Evolutionary conservation across 1,140 invertebrate species (phyloP).

Genomic region (Orius insidiosus): DNA sequence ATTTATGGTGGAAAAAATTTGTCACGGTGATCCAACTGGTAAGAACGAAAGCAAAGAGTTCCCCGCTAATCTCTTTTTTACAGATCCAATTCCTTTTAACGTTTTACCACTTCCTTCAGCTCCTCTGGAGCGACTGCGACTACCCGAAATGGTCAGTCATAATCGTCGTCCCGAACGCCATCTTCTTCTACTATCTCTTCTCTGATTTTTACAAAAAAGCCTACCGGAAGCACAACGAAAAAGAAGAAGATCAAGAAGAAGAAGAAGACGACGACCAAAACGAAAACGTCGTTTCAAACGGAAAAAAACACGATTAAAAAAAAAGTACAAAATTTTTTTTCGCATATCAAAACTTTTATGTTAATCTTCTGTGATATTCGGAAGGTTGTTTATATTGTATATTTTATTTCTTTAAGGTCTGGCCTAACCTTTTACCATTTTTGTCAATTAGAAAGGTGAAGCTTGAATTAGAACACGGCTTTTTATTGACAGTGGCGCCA

Average conservation of each 20-base stretch:
- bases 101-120: constrained; percentile 61
- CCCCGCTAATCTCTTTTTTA: constrained; percentile 23
- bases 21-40: constrained; percentile 57
- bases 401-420: too few species aligned
- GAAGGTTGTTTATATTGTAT: too few species aligned
- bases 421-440: too few species aligned
- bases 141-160: constrained; percentile 59
- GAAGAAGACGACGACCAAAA: neutral
- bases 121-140: constrained; percentile 62
- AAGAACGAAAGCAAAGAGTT: constrained; percentile 21
- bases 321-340: too few species aligned
- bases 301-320: neutral
- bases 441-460: too few species aligned
- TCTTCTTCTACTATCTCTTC: constrained; percentile 67
- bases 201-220: constrained; percentile 61
- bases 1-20: constrained; percentile 68
- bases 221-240: constrained; percentile 27
- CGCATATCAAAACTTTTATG: too few species aligned
- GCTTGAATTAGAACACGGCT: too few species aligned
- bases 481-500: too few species aligned
- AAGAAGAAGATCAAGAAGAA: neutral
- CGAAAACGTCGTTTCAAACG: neutral
- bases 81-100: constrained; percentile 60
- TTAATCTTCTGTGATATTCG: too few species aligned
- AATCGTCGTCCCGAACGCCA: constrained; percentile 59